Percentiles rank a stretch among this genome's conserved stretches.
Conservation (phyloP, 1,140 invertebrate species). For the Aphaenogaster floridana region DNA sequence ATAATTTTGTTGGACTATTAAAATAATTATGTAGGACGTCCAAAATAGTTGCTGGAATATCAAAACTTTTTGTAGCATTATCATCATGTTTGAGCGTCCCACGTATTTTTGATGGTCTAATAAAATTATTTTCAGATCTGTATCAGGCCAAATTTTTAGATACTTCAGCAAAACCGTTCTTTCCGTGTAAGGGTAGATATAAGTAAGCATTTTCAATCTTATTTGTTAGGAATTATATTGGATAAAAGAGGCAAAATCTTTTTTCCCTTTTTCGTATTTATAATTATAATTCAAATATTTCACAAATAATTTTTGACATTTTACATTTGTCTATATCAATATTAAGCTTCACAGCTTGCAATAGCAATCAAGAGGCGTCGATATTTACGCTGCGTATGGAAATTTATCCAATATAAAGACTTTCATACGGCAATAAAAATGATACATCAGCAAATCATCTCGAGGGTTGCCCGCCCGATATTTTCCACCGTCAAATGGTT, state of each 20-base stretch:
- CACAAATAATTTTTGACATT: background rate
- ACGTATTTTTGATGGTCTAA: no score
- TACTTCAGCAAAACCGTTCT: no score
- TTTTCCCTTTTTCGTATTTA: background rate
- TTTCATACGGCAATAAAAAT: conserved; percentile 51
- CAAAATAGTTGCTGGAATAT: no score
- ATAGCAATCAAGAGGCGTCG: conserved; percentile 34
- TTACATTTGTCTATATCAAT: background rate
- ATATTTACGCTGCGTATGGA: conserved; percentile 44
- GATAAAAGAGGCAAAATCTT: background rate
- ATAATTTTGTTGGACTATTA: no score
- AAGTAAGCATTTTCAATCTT: background rate
- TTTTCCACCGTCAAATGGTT: conserved; percentile 58
- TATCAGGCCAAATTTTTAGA: no score
- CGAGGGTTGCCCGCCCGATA: conserved; percentile 40
- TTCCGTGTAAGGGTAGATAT: background rate
- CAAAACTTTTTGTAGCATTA: no score
- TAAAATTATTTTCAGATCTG: no score
- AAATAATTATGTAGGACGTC: no score
- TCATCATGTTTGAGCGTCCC: no score
- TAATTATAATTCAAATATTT: background rate
- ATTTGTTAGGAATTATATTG: background rate
- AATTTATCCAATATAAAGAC: conserved; percentile 57
- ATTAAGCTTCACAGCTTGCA: background rate
- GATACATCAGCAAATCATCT: conserved; percentile 59